These are phyloP conservation scores for Acanthopleura granulata DNA, from an alignment of 2,888 invertebrate genomes.

Conservation along the genomic window DNA sequence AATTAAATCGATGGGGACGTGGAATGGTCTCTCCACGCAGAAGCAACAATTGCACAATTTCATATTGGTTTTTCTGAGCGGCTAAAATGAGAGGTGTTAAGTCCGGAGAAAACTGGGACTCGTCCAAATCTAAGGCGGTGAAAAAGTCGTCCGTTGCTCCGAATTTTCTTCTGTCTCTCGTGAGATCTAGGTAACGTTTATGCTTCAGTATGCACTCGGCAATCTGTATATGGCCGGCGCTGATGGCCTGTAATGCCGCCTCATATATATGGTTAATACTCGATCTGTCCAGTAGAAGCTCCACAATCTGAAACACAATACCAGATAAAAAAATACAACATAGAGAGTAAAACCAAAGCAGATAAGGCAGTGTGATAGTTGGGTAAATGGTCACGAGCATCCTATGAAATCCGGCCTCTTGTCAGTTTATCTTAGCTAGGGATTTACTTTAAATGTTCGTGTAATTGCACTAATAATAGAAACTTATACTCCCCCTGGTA, in stretches of 20 bases:
- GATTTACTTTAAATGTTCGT: too few species aligned
- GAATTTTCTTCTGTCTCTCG: slow-evolving; percentile 35
- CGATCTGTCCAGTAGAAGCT: slow-evolving; percentile 59
- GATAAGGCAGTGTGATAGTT: too few species aligned
- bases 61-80: slow-evolving; percentile 66
- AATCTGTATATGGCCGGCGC: slow-evolving; percentile 66
- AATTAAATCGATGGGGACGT: slow-evolving; percentile 54
- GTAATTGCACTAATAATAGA: too few species aligned
- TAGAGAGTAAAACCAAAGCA: background rate
- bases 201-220: slow-evolving; percentile 67
- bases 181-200: slow-evolving; percentile 61
- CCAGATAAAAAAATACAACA: slow-evolving; percentile 3
- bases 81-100: slow-evolving; percentile 65
- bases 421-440: too few species aligned
- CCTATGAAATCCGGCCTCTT: too few species aligned
- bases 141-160: slow-evolving; percentile 46
- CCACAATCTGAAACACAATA: slow-evolving; percentile 52
- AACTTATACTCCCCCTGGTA: too few species aligned
- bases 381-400: too few species aligned
- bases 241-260: slow-evolving; percentile 65
- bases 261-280: slow-evolving; percentile 64
- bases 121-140: slow-evolving; percentile 52
- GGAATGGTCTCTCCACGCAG: slow-evolving; percentile 51
- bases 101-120: slow-evolving; percentile 65
- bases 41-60: slow-evolving; percentile 62